These are phyloP conservation scores for Drosophila nr. medialis DNA, from an alignment of 2,888 invertebrate genomes.

Conservation along the genomic window DNA sequence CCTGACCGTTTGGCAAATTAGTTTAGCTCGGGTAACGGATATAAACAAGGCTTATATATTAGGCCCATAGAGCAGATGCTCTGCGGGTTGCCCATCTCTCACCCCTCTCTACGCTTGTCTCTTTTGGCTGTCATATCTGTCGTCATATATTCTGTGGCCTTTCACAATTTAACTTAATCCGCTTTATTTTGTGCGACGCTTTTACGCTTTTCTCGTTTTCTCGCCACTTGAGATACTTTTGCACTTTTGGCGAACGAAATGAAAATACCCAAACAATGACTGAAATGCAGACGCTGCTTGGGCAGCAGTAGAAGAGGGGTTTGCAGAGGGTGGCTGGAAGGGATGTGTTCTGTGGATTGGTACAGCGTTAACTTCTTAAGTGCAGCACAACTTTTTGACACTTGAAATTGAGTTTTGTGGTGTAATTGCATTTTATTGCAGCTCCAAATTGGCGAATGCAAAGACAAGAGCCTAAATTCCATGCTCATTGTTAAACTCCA, in stretches of 20 bases:
- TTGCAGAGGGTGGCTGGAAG: neutral
- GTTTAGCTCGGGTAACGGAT: slow-evolving; percentile 52
- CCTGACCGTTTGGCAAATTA: slow-evolving; percentile 59
- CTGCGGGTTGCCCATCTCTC: neutral
- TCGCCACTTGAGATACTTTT: slow-evolving; percentile 32
- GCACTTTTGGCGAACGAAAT: slow-evolving; percentile 51
- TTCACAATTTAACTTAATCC: slow-evolving; percentile 61
- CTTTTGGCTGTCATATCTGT: slow-evolving; percentile 37
- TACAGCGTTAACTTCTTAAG: slow-evolving; percentile 71
- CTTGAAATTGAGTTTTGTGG: slow-evolving; percentile 80
- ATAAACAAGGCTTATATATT: slow-evolving; percentile 61
- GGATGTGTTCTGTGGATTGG: neutral
- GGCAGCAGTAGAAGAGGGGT: too few relatives aligned
- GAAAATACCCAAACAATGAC: slow-evolving; percentile 39
- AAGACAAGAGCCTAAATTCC: slow-evolving; percentile 53
- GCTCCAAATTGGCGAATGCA: slow-evolving; percentile 42
- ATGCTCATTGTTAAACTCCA: slow-evolving; percentile 12
- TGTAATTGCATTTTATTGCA: slow-evolving; percentile 81
- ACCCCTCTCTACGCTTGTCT: neutral
- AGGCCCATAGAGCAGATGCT: slow-evolving; percentile 44
- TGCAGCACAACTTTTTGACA: slow-evolving; percentile 80
- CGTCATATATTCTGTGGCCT: slow-evolving; percentile 46
- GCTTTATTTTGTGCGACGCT: slow-evolving; percentile 54
- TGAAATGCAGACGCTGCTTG: neutral
- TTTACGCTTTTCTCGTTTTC: slow-evolving; percentile 46